These are phyloP conservation scores for Trinectes maculatus DNA, from an alignment of 2,113 vertebrate species.

Conservation along the genomic window DNA sequence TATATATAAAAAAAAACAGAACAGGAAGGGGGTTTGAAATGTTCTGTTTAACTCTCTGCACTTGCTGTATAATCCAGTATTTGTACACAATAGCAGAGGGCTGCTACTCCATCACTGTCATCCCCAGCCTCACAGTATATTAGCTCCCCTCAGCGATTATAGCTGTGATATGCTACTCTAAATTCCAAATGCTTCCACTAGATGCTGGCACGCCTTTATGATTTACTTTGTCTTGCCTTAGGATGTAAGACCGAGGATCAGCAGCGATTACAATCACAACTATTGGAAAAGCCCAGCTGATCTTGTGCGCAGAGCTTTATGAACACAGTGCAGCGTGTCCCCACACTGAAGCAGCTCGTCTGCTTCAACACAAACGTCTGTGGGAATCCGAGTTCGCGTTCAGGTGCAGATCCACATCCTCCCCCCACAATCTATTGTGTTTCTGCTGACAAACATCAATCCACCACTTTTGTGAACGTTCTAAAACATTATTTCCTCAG, in stretches of 20 bases:
- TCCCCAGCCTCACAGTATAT: slow-evolving; percentile 17
- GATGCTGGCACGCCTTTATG: background rate
- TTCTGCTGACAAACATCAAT: background rate
- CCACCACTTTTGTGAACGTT: no score
- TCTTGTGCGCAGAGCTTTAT: background rate
- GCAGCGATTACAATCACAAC: slow-evolving; percentile 21
- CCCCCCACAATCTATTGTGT: background rate
- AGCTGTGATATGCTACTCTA: background rate
- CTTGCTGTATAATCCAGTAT: background rate
- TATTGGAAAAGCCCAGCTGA: slow-evolving; percentile 3
- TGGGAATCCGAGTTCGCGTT: background rate
- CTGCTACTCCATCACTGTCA: slow-evolving; percentile 31
- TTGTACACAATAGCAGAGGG: slow-evolving; percentile 5
- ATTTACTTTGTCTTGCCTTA: slow-evolving; percentile 1
- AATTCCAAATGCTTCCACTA: background rate
- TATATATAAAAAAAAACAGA: background rate
- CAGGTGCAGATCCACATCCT: slow-evolving; percentile 6
- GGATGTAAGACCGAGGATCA: background rate
- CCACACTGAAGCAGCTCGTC: background rate
- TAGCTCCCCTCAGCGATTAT: background rate
- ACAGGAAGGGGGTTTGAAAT: background rate
- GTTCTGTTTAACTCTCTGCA: background rate
- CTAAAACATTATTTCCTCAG: background rate
- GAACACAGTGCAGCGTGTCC: background rate
- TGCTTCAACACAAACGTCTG: background rate